Conservation (phyloP, 2,113 vertebrate genomes). For the Struthidea cinerea region DNA sequence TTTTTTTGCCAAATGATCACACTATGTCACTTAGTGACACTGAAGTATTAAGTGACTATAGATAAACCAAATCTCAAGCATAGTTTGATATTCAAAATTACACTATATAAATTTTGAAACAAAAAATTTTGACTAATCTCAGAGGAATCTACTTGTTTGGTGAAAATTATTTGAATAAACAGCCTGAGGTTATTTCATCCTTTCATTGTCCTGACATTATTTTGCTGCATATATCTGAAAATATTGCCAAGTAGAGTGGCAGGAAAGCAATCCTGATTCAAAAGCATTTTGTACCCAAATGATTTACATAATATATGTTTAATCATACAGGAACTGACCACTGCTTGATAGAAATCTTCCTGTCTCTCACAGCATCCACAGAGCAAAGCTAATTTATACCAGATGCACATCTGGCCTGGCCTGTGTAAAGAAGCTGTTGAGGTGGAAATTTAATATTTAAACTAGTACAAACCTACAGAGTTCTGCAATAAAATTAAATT, state of each 20-base stretch:
- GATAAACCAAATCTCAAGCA: background rate
- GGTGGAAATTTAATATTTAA: conserved; percentile 28
- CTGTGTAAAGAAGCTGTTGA: background rate
- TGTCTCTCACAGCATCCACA: background rate
- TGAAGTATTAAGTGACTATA: background rate
- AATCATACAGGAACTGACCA: background rate
- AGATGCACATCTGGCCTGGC: conserved; percentile 1
- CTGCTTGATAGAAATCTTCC: conserved; percentile 43
- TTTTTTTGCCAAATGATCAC: background rate
- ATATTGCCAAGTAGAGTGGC: background rate
- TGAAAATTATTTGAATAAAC: background rate
- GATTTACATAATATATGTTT: background rate
- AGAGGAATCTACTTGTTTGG: background rate
- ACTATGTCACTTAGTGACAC: background rate
- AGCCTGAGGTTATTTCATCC: background rate
- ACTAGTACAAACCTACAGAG: background rate
- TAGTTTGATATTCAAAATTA: background rate
- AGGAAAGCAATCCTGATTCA: background rate
- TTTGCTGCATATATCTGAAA: background rate
- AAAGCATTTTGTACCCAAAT: background rate
- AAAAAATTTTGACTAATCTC: background rate
- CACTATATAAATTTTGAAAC: background rate
- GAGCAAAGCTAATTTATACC: conserved; percentile 20
- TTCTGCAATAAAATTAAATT: background rate
- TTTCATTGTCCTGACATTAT: background rate